A percentile compares a stretch with the other conserved stretches of the same genome.
phyloP scores from a whole-genome alignment of 2,797 vertebrate genomes.

The Graptemys geographica region DNA sequence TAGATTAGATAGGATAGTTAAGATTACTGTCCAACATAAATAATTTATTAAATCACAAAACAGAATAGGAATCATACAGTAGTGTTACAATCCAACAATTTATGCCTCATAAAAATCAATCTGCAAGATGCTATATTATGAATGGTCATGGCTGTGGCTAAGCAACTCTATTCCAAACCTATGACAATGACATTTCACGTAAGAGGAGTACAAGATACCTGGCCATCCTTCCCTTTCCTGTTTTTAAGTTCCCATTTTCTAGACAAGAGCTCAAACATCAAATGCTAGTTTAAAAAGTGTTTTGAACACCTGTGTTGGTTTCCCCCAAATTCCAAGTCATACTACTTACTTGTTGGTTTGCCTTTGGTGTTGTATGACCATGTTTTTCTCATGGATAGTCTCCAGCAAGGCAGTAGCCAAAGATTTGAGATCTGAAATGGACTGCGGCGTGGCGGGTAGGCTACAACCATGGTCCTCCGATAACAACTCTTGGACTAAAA shows the following conservation, averaged over 20 bases:
- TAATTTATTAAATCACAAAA: not conserved
- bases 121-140: not conserved
- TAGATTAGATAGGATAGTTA: slow-evolving; percentile 22
- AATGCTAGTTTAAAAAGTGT: not conserved
- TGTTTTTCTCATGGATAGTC: slow-evolving; percentile 99
- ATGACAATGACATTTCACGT: not conserved
- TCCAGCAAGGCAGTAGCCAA: slow-evolving; percentile 96
- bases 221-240: not conserved
- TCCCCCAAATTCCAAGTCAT: not conserved
- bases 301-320: not conserved
- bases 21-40: not conserved
- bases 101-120: slow-evolving; percentile 11
- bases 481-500: slow-evolving; percentile 86
- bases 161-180: not conserved
- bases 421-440: slow-evolving; percentile 97
- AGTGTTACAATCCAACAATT: not conserved
- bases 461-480: slow-evolving; percentile 96
- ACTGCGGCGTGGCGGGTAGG: slow-evolving; percentile 95
- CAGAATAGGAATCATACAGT: not conserved
- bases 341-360: slow-evolving; percentile 95
- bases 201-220: not conserved
- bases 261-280: not conserved
- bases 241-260: not conserved
- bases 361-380: slow-evolving; percentile 98
- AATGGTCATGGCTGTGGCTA: not conserved